A percentile compares a stretch with the other conserved stretches of the same genome.
These are phyloP conservation scores for Frankliniella intonsa DNA, from an alignment of 2,888 invertebrate species.

Conservation along the genomic window DNA sequence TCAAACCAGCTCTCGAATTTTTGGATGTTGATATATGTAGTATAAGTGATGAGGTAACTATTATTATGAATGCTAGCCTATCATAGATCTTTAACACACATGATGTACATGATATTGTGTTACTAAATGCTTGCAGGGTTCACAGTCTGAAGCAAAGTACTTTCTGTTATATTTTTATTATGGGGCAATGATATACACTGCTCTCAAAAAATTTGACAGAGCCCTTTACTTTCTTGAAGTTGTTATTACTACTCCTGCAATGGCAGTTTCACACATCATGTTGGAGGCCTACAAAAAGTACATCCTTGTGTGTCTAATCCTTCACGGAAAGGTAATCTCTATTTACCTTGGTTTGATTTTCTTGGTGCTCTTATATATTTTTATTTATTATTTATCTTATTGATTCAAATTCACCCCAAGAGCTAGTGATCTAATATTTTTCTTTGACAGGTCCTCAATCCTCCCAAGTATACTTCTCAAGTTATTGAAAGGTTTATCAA, in stretches of 20 bases:
- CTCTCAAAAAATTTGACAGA: constrained; percentile 85
- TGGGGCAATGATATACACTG: constrained; percentile 95
- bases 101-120: not conserved
- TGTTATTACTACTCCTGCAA: constrained; percentile 89
- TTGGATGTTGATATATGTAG: constrained; percentile 87
- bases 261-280: constrained; percentile 95
- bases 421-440: constrained; percentile 25
- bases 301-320: constrained; percentile 82
- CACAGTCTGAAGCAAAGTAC: constrained; percentile 79
- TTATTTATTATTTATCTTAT: constrained; percentile 42
- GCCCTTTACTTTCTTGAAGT: constrained; percentile 95
- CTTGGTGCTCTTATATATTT: constrained; percentile 47
- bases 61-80: constrained; percentile 27
- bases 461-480: constrained; percentile 90
- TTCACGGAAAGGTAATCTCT: constrained; percentile 76
- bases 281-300: constrained; percentile 96
- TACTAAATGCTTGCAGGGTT: constrained; percentile 53
- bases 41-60: constrained; percentile 73
- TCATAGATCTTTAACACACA: constrained; percentile 14
- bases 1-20: constrained; percentile 84
- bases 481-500: constrained; percentile 81
- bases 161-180: constrained; percentile 94
- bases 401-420: no score
- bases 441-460: constrained; percentile 49
- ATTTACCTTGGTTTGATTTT: constrained; percentile 33